phyloP scores from a whole-genome alignment of 2,113 vertebrate genomes.

The Hirundichthys speculiger region DNA sequence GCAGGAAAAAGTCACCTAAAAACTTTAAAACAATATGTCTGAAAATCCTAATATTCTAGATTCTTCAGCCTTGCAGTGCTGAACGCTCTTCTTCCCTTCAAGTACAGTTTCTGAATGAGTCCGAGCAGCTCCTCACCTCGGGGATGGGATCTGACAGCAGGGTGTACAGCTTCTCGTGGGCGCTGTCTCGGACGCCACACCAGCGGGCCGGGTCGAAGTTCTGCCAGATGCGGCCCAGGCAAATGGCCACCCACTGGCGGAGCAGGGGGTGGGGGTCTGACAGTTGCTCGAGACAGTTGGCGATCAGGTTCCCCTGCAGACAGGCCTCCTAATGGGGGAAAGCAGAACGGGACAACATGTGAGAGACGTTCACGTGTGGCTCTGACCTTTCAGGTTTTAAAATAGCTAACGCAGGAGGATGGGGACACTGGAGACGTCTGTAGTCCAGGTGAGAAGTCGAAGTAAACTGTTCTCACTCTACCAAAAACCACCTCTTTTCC shows the following conservation, averaged over 20 bases:
- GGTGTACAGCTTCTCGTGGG: conserved; percentile 97
- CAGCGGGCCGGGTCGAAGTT: conserved; percentile 97
- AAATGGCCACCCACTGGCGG: conserved; percentile 98
- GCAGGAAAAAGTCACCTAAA: background rate
- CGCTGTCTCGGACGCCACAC: conserved; percentile 97
- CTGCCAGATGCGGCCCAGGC: conserved; percentile 97
- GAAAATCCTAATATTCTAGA: too few relatives aligned
- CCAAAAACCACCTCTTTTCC: too few relatives aligned
- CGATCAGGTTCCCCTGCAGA: conserved; percentile 96
- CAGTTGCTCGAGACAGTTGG: conserved; percentile 97
- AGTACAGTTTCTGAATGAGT: too few relatives aligned
- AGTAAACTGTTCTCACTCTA: too few relatives aligned
- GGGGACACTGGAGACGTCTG: too few relatives aligned
- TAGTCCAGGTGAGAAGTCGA: too few relatives aligned
- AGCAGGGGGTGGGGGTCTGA: conserved; percentile 94
- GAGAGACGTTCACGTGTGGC: too few relatives aligned
- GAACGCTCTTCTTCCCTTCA: too few relatives aligned
- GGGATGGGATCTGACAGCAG: conserved; percentile 95
- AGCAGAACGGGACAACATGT: background rate
- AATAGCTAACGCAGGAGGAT: too few relatives aligned
- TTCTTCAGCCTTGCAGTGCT: too few relatives aligned
- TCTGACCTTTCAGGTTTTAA: too few relatives aligned
- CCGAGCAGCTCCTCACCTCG: conserved; percentile 81
- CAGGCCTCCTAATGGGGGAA: conserved; percentile 88
- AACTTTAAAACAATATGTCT: too few relatives aligned